Evolutionary conservation across 2,113 vertebrate species (phyloP), one percentile per base, ranked within the genome.

Genomic region (Stomatorhinus ivindoensis): DNA sequence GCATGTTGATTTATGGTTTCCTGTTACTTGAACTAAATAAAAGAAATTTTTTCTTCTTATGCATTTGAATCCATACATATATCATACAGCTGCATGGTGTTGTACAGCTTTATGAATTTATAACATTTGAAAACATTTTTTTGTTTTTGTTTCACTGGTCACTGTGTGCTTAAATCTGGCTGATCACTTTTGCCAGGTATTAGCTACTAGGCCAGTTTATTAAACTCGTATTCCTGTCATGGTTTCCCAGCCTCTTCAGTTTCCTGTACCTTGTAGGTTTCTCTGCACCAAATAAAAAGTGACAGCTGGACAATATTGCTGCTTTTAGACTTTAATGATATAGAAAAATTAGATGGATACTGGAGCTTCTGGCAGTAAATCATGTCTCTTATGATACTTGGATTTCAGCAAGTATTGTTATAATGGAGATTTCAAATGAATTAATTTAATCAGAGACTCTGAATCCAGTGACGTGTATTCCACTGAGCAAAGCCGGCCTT

Each of bases 281-380:
- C 84, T 89, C 69, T 35, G 11, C 53, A 58, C 17, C 47, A n/a
- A 73, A 73, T 86, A 76, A 86, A 87, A 86, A 35, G 19, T 51
- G 84, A 89, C 47, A n/a, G 61, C n/a, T 39, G 39, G 87, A 87
- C 84, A 87, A 58, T 9, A 73, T 46, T 88, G 13, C 27, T 73
- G 47, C 86, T 55, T 87, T 90, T 87, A 87, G 53, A 87, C 27
- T 90, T 87, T 82, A 87, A 87, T 80, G 89, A 50, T 31, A 87
- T 17, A 80, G 47, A 80, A 87, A 87, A 87, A 80, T 89, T 27
- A 80, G n/a, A 73, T 73, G 46, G 84, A 87, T 89, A n/a, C 48
- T 7, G 1, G 27, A 51, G 46, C 5, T 89, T 44, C 46, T 53
- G 47, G 19, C 48, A 50, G 21, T n/a, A 51, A 51, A 86, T 53